Percentiles rank a stretch among this genome's conserved stretches.
phyloP scores from a whole-genome alignment of 2,113 vertebrate species.

The Marmota monax region DNA sequence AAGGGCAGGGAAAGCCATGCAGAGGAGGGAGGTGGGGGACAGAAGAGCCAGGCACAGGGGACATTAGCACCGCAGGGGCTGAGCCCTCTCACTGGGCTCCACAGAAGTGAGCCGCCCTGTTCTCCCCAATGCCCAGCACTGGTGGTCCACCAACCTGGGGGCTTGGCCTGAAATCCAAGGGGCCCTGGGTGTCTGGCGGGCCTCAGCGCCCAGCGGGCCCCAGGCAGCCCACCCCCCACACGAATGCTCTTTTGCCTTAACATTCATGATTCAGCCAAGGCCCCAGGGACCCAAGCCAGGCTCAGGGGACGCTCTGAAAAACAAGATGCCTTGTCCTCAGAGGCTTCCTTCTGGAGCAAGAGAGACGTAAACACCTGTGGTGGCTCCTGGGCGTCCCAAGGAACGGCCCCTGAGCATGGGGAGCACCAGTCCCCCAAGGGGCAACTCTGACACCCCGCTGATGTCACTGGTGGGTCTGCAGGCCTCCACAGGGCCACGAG shows the following conservation, averaged over 20 bases:
- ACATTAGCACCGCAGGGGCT: fast-evolving
- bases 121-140: not conserved
- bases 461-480: fast-evolving
- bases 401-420: not conserved
- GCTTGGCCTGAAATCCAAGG: too few relatives aligned
- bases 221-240: not conserved
- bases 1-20: too few relatives aligned
- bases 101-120: not conserved
- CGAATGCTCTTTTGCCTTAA: not conserved
- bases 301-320: constrained; percentile 62
- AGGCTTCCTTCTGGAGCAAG: not conserved
- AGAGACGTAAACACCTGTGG: constrained; percentile 51
- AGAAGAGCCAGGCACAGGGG: too few relatives aligned
- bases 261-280: not conserved
- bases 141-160: fast-evolving
- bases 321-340: not conserved
- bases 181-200: fast-evolving
- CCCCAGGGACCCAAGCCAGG: not conserved
- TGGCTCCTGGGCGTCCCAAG: not conserved
- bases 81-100: not conserved
- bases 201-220: too few relatives aligned
- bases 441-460: not conserved
- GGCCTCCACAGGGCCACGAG: not conserved
- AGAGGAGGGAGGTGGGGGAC: too few relatives aligned
- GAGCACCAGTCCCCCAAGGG: not conserved